A percentile compares a stretch with the other conserved stretches of the same genome.
Evolutionary conservation across 2,888 invertebrate species (phyloP).

Genomic region (Anarsia innoxiella): DNA sequence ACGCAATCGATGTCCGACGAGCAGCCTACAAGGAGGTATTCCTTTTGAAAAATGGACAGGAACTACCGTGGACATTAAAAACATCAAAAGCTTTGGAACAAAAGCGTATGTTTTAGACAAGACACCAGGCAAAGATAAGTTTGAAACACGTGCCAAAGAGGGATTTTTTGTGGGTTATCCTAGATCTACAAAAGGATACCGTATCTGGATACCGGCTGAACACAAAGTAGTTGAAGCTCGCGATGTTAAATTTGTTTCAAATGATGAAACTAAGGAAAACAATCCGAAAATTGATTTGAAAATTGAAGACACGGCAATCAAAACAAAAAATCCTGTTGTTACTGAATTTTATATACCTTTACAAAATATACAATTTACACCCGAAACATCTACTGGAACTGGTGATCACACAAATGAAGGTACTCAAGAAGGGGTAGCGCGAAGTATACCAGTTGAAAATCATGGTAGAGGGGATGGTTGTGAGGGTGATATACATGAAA

Average conservation of each 20-base stretch:
- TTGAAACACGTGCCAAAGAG: conserved; percentile 8
- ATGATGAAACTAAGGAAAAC: too few species aligned
- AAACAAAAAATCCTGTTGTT: too few species aligned
- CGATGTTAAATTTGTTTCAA: conserved; percentile 8
- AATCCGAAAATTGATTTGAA: too few species aligned
- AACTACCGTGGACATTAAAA: conserved; percentile 6
- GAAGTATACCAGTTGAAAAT: too few species aligned
- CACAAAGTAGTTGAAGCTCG: not conserved
- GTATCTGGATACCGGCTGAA: conserved; percentile 3
- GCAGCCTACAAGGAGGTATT: conserved; percentile 1
- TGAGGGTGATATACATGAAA: too few species aligned
- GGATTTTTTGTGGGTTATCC: conserved; percentile 11
- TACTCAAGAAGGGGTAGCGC: too few species aligned
- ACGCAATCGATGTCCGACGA: conserved; percentile 8
- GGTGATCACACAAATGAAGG: too few species aligned
- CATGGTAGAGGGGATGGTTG: too few species aligned
- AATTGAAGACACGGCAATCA: too few species aligned
- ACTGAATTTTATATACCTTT: too few species aligned
- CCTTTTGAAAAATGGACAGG: conserved; percentile 12
- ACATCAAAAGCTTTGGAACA: conserved; percentile 14
- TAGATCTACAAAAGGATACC: conserved; percentile 2
- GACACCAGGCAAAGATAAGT: conserved; percentile 7
- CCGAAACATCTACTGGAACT: too few species aligned
- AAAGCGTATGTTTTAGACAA: conserved; percentile 12
- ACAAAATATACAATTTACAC: too few species aligned